Conservation (phyloP, 1,140 invertebrate species). For the Physella acuta region DNA sequence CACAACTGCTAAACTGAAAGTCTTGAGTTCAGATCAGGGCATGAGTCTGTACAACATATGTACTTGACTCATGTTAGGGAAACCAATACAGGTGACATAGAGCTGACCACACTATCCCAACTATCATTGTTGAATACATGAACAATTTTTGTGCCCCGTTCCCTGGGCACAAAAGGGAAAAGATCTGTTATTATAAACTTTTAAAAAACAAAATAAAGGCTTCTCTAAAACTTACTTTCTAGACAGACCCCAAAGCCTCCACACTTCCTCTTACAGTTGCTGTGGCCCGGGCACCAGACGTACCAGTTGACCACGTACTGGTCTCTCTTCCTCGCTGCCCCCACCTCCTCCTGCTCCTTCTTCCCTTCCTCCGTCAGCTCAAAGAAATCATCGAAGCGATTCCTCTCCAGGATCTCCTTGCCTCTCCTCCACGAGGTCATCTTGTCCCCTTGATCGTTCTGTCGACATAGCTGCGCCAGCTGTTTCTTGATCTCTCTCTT, state of each 20-base stretch:
- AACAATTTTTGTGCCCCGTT: too few species aligned
- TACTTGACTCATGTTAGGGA: too few species aligned
- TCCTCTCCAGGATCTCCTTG: constrained; percentile 39
- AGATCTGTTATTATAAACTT: too few species aligned
- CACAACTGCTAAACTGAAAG: too few species aligned
- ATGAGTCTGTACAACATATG: too few species aligned
- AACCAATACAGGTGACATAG: too few species aligned
- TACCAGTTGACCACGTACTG: constrained; percentile 54
- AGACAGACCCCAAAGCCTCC: constrained; percentile 47
- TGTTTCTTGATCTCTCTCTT: constrained; percentile 45
- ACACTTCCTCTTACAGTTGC: constrained; percentile 48
- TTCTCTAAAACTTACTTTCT: constrained; percentile 38
- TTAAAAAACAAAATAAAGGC: too few species aligned
- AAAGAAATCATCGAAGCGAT: constrained; percentile 50
- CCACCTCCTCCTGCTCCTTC: constrained; percentile 33
- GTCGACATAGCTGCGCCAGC: constrained; percentile 34
- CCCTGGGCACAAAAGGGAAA: too few species aligned
- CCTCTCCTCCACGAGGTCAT: constrained; percentile 44
- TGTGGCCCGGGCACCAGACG: constrained; percentile 51
- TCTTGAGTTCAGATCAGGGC: too few species aligned
- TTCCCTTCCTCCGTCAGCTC: constrained; percentile 43
- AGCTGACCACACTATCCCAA: too few species aligned
- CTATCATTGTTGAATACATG: too few species aligned
- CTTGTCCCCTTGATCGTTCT: constrained; percentile 35
- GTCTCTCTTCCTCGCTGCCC: constrained; percentile 33